These are phyloP conservation scores for Gobionotothen gibberifrons DNA, from an alignment of 2,797 vertebrate species.

Conservation along the genomic window DNA sequence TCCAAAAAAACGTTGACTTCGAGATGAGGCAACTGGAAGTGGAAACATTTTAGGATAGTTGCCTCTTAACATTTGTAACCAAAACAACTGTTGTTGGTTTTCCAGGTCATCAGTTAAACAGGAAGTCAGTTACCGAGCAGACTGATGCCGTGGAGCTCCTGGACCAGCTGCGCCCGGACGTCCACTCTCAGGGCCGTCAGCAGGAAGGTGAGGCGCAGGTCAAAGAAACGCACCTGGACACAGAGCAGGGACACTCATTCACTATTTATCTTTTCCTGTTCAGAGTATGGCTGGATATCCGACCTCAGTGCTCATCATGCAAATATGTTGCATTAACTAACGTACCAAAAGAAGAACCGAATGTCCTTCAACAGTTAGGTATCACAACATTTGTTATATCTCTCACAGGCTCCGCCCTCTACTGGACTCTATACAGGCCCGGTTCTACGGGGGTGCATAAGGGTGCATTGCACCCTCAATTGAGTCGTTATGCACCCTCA, in stretches of 20 bases:
- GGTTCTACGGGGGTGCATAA: too few species aligned
- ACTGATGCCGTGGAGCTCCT: slow-evolving; percentile 88
- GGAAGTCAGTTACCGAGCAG: slow-evolving; percentile 83
- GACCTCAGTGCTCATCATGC: neutral
- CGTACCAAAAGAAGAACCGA: neutral
- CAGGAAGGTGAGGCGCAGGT: slow-evolving; percentile 91
- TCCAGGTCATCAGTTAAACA: neutral
- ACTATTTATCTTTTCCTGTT: neutral
- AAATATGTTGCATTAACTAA: neutral
- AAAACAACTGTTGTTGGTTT: too few species aligned
- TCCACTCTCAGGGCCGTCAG: slow-evolving; percentile 90
- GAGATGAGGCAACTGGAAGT: too few species aligned
- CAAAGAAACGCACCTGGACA: slow-evolving; percentile 88
- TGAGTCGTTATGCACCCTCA: too few species aligned
- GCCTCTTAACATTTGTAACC: too few species aligned
- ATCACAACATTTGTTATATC: neutral
- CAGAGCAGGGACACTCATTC: slow-evolving; percentile 4
- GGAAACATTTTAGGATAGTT: too few species aligned
- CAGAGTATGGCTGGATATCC: neutral
- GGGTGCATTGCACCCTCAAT: too few species aligned
- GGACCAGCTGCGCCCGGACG: slow-evolving; percentile 87
- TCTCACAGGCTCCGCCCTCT: too few species aligned
- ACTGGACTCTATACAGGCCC: too few species aligned
- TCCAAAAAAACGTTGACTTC: too few species aligned
- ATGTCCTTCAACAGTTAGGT: neutral